phyloP scores from a whole-genome alignment of 2,888 invertebrate genomes.

The Pandemis heparana region DNA sequence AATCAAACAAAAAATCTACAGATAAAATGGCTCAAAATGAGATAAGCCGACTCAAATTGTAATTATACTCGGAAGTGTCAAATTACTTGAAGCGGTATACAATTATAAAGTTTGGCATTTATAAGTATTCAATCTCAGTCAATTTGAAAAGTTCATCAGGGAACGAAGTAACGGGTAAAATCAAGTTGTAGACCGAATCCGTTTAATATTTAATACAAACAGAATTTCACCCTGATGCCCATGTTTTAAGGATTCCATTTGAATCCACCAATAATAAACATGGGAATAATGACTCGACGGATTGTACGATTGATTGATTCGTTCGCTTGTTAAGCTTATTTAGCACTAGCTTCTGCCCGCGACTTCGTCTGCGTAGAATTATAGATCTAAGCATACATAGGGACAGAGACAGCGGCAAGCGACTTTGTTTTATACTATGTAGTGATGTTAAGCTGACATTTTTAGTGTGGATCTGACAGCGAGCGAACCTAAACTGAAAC shows the following conservation, averaged over 20 bases:
- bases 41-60: background rate
- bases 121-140: conserved; percentile 18
- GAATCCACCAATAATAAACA: background rate
- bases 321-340: no score
- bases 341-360: no score
- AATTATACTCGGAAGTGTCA: conserved; percentile 21
- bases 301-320: no score
- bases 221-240: background rate
- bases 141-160: conserved; percentile 2
- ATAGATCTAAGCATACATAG: no score
- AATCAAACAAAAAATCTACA: no score
- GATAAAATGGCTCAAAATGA: no score
- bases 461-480: no score
- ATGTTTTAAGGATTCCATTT: background rate
- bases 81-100: background rate
- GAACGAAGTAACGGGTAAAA: background rate
- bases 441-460: no score
- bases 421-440: no score
- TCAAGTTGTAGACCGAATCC: background rate
- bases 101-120: conserved; percentile 13
- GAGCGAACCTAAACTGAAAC: no score
- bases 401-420: no score
- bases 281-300: background rate
- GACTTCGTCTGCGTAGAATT: no score
- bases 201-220: background rate